Percentiles rank a stretch among this genome's conserved stretches.
Conservation (phyloP, 2,797 vertebrate genomes). For the Sebastolobus altivelis region DNA sequence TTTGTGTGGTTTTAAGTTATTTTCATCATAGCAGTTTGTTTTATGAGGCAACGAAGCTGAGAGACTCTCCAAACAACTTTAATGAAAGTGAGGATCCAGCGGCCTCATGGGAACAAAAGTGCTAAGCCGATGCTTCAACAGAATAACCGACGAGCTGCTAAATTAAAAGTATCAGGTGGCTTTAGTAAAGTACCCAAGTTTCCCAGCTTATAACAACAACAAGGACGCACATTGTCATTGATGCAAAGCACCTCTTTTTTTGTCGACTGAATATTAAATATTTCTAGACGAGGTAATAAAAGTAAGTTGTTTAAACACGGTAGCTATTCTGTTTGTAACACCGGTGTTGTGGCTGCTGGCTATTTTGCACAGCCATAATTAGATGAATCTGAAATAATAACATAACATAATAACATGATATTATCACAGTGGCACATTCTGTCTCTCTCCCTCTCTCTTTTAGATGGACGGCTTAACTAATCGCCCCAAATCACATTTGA, state of each 20-base stretch:
- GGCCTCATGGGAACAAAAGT: constrained; percentile 63
- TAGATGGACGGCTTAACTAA: neutral
- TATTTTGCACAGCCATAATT: constrained; percentile 34
- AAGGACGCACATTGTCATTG: constrained; percentile 28
- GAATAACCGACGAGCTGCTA: constrained; percentile 58
- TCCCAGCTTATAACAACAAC: constrained; percentile 32
- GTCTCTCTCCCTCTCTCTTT: neutral
- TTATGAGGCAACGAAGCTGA: constrained; percentile 81
- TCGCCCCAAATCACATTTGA: neutral
- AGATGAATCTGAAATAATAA: constrained; percentile 32
- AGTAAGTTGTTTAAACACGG: constrained; percentile 13
- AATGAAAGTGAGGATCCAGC: constrained; percentile 78
- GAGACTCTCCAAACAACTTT: constrained; percentile 78
- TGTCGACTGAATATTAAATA: constrained; percentile 36
- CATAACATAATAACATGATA: constrained; percentile 15
- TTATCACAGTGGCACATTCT: constrained; percentile 7
- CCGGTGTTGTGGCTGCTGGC: constrained; percentile 18
- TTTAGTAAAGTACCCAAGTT: constrained; percentile 63
- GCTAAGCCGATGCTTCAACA: constrained; percentile 50
- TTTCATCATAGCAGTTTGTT: constrained; percentile 87
- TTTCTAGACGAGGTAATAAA: constrained; percentile 32
- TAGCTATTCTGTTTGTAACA: constrained; percentile 13
- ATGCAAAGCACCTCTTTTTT: constrained; percentile 18
- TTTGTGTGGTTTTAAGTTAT: constrained; percentile 84
- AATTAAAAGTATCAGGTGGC: constrained; percentile 70